Evolutionary conservation across 2,113 vertebrate genomes (phyloP).

Genomic region (Alouatta palliata): DNA sequence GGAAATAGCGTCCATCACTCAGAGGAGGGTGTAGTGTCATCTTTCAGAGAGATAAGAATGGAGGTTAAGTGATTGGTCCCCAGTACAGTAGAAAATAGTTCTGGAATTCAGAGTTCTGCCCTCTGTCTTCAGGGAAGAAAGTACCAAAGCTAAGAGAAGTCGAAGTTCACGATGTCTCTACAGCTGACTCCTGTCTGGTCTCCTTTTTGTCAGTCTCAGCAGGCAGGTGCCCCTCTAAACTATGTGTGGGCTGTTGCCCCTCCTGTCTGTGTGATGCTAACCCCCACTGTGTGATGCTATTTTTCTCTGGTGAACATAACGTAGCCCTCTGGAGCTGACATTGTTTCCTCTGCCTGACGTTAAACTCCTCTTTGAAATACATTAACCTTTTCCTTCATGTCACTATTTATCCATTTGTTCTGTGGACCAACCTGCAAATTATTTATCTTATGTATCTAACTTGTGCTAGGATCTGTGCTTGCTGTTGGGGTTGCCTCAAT

Average conservation of each 20-base stretch:
- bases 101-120: neutral
- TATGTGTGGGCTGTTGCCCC: neutral
- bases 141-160: neutral
- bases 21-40: neutral
- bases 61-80: neutral
- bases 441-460: neutral
- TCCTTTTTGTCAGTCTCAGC: neutral
- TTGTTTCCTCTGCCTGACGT: neutral
- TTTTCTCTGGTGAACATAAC: neutral
- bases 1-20: neutral
- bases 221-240: neutral
- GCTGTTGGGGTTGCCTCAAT: neutral
- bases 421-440: neutral
- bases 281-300: neutral
- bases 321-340: neutral
- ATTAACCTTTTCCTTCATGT: neutral
- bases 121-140: neutral
- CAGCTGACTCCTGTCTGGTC: neutral
- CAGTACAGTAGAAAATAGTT: neutral
- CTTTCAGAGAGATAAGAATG: neutral
- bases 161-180: neutral
- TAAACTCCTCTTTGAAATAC: neutral
- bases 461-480: neutral
- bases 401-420: neutral
- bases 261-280: slow-evolving; percentile 67